Evolutionary conservation across 30 jellyfish, hydroid and myxozoan species (phyloP).

Genomic region (Chrysaora quinquecirrha): DNA sequence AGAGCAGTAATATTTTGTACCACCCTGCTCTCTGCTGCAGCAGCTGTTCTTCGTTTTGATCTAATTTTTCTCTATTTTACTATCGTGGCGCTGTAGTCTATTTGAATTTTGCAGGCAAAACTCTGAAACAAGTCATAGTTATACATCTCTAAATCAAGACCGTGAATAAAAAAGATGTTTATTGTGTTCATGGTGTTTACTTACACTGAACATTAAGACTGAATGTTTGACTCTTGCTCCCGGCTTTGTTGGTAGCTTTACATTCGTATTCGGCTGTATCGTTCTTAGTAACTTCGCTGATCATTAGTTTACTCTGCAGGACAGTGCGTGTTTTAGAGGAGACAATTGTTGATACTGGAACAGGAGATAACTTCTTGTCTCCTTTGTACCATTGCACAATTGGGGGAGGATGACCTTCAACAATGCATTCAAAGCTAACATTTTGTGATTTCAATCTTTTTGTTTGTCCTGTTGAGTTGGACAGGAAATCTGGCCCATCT

Average conservation of each 20-base stretch:
- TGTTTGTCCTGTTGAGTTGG: conserved; percentile 21
- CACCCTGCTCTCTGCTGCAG: no score
- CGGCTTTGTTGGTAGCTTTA: conserved; percentile 65
- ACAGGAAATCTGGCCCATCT: conserved; percentile 62
- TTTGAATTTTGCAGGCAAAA: no score
- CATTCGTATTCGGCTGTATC: conserved; percentile 74
- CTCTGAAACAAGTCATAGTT: no score
- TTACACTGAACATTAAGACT: conserved; percentile 70
- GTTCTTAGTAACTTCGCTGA: conserved; percentile 31
- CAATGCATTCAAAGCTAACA: conserved; percentile 55
- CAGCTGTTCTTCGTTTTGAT: no score
- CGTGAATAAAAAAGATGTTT: no score
- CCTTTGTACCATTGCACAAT: conserved; percentile 48
- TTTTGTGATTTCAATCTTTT: conserved; percentile 14
- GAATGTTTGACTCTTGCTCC: conserved; percentile 22
- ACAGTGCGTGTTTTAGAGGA: conserved; percentile 39
- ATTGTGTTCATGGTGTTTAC: no score
- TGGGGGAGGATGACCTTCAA: conserved; percentile 71
- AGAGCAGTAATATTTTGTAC: no score
- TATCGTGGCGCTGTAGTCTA: no score
- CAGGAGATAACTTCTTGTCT: not conserved
- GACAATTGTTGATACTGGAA: not conserved
- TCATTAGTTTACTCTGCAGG: conserved; percentile 42
- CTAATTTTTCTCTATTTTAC: no score
- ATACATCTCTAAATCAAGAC: no score